Evolutionary conservation across 2,113 vertebrate genomes (phyloP), one percentile per base, ranked within the genome.

Genomic region (Hemicordylus capensis): DNA sequence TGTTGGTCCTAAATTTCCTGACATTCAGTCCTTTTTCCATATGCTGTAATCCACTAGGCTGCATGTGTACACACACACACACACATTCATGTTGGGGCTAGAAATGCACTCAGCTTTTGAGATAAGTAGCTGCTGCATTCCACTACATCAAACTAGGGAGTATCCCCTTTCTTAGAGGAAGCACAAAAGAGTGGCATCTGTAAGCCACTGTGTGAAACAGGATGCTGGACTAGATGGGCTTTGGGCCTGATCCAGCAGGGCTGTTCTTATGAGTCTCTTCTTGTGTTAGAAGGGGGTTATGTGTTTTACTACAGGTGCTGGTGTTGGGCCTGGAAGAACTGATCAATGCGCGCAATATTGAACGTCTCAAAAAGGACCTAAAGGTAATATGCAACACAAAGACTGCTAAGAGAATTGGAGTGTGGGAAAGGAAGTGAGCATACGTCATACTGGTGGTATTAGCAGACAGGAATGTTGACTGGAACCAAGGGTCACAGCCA

Each of bases 281-380:
- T 37, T 26, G 24, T 39, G 10, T 34, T 66, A 2, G 20, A 8
- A 37, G 61, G 2, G 0, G 6, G 5, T 48, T 28, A 4, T 90
- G 74, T 2, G 80, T 85, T 46, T 92, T 14, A 19, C 58, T 91
- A 26, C 73, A 96, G 95, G 95, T 96, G 90, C 96, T 99, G 83
- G 94, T 98, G 58, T 90, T 99, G 88, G 98, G 98, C 26, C 94
- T 97, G 84, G 98, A 98, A 24, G 98, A 98, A 89, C 87, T 99
- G 89, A 92, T 91, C 2, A 96, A 95, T 31, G 90, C 96, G 73
- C 96, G 96, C 63, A 99, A 99, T 0, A 94, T 99, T 20, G 98
- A 98, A 94, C 96, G 98, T 73, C 92, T 99, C 59, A 99, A 98
- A 95, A 97, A 96, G 88, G 98, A 98, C 69, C 81, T 98, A 77